Percentiles rank a stretch among this genome's conserved stretches.
phyloP scores from a whole-genome alignment of 1,140 invertebrate genomes.

The Caerostris darwini region DNA sequence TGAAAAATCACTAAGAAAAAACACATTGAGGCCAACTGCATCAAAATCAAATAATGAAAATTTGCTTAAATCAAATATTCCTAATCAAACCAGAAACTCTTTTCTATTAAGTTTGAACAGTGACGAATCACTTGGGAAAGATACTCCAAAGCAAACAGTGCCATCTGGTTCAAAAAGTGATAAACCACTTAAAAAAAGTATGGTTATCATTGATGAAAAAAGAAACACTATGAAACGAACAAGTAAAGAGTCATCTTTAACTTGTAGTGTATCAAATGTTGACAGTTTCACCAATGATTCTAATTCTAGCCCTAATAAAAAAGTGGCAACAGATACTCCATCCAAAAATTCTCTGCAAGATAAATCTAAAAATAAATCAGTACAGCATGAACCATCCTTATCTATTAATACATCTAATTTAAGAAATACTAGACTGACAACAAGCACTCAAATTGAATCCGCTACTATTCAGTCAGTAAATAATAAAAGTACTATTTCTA shows the following conservation, averaged over 20 bases:
- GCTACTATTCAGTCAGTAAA: background rate
- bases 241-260: background rate
- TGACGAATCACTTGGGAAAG: background rate
- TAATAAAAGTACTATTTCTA: background rate
- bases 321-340: constrained; percentile 35
- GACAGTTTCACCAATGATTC: background rate
- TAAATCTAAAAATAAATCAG: background rate
- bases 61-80: too few species aligned
- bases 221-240: background rate
- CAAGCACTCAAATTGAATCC: background rate
- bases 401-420: background rate
- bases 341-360: constrained; percentile 45
- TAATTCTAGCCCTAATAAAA: background rate
- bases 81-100: too few species aligned
- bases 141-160: background rate
- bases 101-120: too few species aligned
- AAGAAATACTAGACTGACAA: background rate
- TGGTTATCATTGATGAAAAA: background rate
- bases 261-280: background rate
- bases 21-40: too few species aligned
- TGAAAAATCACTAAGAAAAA: too few species aligned
- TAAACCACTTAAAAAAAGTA: background rate
- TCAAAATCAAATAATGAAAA: too few species aligned
- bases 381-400: background rate
- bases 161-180: background rate